These are phyloP conservation scores for Tenrec ecaudatus DNA, from an alignment of 2,113 vertebrate genomes.

Conservation along the genomic window DNA sequence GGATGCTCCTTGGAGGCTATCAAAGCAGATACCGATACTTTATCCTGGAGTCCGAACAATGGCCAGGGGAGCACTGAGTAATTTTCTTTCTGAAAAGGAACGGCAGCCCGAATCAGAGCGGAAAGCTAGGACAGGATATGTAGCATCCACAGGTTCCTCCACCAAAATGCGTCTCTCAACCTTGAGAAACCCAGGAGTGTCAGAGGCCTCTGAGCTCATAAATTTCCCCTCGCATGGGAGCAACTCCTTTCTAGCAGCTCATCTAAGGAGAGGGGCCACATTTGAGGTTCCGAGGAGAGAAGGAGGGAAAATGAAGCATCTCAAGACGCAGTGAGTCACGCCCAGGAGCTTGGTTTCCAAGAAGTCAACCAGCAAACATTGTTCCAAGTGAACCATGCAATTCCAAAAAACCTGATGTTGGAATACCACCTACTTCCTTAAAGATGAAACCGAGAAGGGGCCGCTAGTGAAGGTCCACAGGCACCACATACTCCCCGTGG, in stretches of 20 bases:
- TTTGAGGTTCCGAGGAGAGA: fast-evolving
- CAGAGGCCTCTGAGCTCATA: neutral
- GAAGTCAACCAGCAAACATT: fast-evolving
- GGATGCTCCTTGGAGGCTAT: too few relatives aligned
- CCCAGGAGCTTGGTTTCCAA: neutral
- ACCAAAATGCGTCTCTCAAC: fast-evolving
- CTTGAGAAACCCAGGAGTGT: neutral
- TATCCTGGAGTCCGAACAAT: too few relatives aligned
- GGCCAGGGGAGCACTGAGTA: too few relatives aligned
- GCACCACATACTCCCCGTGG: neutral
- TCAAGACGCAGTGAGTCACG: neutral
- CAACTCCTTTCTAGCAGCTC: neutral
- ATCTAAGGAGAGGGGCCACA: neutral
- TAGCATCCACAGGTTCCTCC: neutral
- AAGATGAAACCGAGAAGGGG: neutral
- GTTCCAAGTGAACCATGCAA: fast-evolving
- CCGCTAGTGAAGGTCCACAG: neutral
- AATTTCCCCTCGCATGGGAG: too few relatives aligned
- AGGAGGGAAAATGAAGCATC: neutral
- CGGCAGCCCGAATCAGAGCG: too few relatives aligned
- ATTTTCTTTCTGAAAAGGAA: too few relatives aligned
- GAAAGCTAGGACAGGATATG: too few relatives aligned
- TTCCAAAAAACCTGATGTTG: fast-evolving
- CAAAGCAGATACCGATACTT: too few relatives aligned
- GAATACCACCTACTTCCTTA: neutral